Evolutionary conservation across 2,888 invertebrate genomes (phyloP).

Genomic region (Enchytraeus crypticus): DNA sequence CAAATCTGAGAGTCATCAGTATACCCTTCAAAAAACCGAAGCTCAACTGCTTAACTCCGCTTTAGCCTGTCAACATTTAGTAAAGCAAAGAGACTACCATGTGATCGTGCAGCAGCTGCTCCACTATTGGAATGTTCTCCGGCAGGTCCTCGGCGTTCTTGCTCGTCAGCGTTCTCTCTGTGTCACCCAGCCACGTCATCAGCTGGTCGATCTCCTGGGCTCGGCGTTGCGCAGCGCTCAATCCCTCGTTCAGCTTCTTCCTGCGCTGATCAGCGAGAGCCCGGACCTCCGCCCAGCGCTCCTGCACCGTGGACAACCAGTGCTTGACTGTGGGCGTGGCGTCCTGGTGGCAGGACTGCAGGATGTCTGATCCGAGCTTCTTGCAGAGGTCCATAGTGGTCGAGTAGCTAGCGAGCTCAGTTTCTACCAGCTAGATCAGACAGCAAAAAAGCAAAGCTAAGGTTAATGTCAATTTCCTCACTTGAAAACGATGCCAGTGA

Average conservation of each 20-base stretch:
- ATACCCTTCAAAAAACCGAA: too few relatives aligned
- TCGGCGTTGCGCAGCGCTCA: slow-evolving; percentile 68
- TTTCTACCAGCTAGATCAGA: slow-evolving; percentile 48
- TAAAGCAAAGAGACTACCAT: too few relatives aligned
- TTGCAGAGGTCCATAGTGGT: slow-evolving; percentile 62
- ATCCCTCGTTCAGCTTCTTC: slow-evolving; percentile 71
- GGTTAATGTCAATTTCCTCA: too few relatives aligned
- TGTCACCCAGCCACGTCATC: slow-evolving; percentile 80
- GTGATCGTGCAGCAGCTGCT: slow-evolving; percentile 52
- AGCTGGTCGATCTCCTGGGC: slow-evolving; percentile 84
- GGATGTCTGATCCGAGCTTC: slow-evolving; percentile 75
- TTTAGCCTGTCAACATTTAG: too few relatives aligned
- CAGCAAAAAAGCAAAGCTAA: too few relatives aligned
- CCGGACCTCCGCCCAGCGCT: slow-evolving; percentile 55
- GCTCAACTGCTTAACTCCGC: too few relatives aligned
- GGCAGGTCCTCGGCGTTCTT: slow-evolving; percentile 81
- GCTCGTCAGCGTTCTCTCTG: slow-evolving; percentile 73
- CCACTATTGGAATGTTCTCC: slow-evolving; percentile 75
- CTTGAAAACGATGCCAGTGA: too few relatives aligned
- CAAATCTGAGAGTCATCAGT: too few relatives aligned
- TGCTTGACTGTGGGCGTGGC: slow-evolving; percentile 96
- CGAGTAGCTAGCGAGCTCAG: slow-evolving; percentile 64
- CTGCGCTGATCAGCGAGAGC: slow-evolving; percentile 64
- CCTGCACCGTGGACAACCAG: slow-evolving; percentile 93
- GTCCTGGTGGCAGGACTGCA: slow-evolving; percentile 89